A percentile compares a stretch with the other conserved stretches of the same genome.
Evolutionary conservation across 2,888 invertebrate genomes (phyloP).

Genomic region (Tetrapedia diversipes): DNA sequence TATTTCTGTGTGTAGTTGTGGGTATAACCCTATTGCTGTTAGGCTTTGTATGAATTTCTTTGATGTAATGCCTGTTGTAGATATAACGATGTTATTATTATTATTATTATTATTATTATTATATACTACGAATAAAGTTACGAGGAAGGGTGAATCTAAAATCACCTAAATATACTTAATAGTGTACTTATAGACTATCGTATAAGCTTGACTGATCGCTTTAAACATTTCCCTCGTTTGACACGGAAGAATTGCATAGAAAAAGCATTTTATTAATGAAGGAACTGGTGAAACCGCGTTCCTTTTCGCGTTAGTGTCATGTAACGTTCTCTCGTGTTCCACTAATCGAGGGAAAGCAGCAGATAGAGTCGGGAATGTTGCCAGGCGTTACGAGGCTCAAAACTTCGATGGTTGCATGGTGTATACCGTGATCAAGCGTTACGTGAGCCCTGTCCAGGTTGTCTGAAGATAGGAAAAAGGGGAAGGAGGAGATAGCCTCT

Average conservation of each 20-base stretch:
- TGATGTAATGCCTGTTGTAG: too few species aligned
- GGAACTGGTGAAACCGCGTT: constrained; percentile 31
- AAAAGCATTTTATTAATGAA: neutral
- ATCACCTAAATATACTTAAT: too few species aligned
- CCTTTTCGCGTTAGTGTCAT: constrained; percentile 1
- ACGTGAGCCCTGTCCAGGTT: neutral
- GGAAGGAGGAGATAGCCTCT: neutral
- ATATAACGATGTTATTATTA: too few species aligned
- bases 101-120: too few species aligned
- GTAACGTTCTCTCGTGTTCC: neutral
- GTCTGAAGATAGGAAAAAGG: neutral
- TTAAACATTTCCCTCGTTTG: neutral
- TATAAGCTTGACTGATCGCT: too few species aligned
- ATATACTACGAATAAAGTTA: too few species aligned
- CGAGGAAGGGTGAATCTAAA: too few species aligned
- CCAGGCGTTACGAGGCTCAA: constrained; percentile 17
- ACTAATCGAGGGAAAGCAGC: constrained; percentile 50
- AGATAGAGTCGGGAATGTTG: constrained; percentile 29
- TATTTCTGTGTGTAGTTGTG: too few species aligned
- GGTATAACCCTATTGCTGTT: too few species aligned
- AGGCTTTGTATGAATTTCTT: too few species aligned
- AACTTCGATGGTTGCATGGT: too few species aligned
- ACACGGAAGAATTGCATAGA: neutral
- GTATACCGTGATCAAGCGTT: constrained; percentile 4
- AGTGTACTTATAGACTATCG: too few species aligned